Base-by-base conservation (phyloP, 2,888 invertebrate species). In the Heliconius cydno region DNA sequence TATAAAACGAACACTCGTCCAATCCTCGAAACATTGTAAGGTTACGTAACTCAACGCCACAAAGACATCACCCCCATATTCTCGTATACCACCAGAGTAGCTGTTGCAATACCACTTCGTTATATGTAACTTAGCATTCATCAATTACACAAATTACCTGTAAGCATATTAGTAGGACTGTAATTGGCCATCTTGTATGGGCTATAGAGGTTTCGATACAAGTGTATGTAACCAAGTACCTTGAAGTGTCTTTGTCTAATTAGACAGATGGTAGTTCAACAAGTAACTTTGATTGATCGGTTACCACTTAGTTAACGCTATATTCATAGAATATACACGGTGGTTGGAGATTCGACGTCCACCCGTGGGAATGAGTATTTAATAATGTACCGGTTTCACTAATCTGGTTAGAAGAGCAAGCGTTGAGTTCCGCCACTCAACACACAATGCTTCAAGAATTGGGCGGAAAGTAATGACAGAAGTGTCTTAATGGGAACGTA, bases 111-210 rank as follows among this genome's bases (percentile, higher is more conserved):
- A 68, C 34, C 4, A 68, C 41, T 68, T 67, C 5, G 68, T 68
- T 46, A 46, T n/a, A 41, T 46, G 2, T 15, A 25, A 70, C 25
- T 70, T 25, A n/a, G 12, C 13, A 68, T 41, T 70, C 70, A 70
- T 70, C 41, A 70, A 70, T 70, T 70, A 41, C 15, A 41, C 41
- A 15, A 25, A 70, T 70, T 70, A 70, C 25, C 41, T 38, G n/a
- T 67, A 25, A 25, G 25, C 41, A n/a, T 25, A 41, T 46, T 25
- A 70, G 25, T n/a, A 28, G 28, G n/a, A 46, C 70, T 25, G 70
- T 25, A 25, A 70, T 70, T 41, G 70, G 25, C 25, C 41, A 70
- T 70, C 70, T 41, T 7, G 68, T 38, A 13, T 28, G n/a, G 28
- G 10, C 22, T 22, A 41, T 70, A 46, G 41, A 22, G 41, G 15